Conservation (phyloP, 2,797 vertebrate species). For the Pelobates cultripes region DNA sequence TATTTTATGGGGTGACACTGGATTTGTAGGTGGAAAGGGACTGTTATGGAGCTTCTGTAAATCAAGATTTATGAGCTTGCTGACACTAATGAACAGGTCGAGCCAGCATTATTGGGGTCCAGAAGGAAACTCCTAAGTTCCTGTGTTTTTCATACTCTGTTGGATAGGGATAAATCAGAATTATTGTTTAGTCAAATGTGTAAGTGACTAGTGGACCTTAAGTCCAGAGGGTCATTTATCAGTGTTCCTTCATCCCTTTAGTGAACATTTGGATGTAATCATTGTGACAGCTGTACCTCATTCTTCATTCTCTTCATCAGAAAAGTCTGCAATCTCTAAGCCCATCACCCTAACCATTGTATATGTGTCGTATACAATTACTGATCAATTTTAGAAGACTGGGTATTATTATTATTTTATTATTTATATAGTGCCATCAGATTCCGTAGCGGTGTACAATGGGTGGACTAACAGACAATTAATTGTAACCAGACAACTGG, state of each 20-base stretch:
- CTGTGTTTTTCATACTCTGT: constrained; percentile 65
- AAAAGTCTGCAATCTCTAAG: constrained; percentile 23
- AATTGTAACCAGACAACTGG: too few species aligned
- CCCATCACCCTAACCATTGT: not conserved
- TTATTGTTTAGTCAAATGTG: constrained; percentile 43
- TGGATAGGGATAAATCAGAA: constrained; percentile 71
- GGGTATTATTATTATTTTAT: too few species aligned
- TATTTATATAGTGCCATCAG: too few species aligned
- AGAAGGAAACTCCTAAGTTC: constrained; percentile 63
- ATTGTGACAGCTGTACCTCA: constrained; percentile 35
- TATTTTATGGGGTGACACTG: constrained; percentile 69
- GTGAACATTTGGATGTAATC: constrained; percentile 40
- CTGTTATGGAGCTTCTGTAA: constrained; percentile 71
- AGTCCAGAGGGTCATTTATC: constrained; percentile 55
- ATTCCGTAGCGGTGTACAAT: too few species aligned
- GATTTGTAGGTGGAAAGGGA: constrained; percentile 73
- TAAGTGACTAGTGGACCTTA: constrained; percentile 51
- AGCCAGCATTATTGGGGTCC: constrained; percentile 58
- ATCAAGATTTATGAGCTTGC: constrained; percentile 67
- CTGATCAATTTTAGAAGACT: not conserved
- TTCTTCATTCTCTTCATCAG: constrained; percentile 23
- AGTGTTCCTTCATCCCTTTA: constrained; percentile 47
- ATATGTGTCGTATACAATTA: constrained; percentile 11
- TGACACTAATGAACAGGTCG: constrained; percentile 69
- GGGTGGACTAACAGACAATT: too few species aligned